Conservation (phyloP, 1,140 invertebrate genomes). For the Plutomurus gul region DNA sequence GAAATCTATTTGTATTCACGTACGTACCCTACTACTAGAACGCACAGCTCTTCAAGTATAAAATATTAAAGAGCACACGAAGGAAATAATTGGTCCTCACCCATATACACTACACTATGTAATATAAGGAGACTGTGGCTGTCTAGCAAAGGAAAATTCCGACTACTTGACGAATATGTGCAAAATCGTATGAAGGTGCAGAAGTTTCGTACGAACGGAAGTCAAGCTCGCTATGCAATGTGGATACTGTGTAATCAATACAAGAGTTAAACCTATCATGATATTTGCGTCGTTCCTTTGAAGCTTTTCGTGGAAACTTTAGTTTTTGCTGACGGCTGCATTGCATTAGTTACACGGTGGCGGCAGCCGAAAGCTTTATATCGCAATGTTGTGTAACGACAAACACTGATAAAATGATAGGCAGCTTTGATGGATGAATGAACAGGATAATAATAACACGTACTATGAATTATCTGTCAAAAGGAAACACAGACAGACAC, state of each 20-base stretch:
- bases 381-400: neutral
- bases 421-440: constrained; percentile 28
- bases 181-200: neutral
- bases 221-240: neutral
- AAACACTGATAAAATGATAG: constrained; percentile 19
- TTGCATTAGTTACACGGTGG: neutral
- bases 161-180: neutral
- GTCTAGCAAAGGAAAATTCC: neutral
- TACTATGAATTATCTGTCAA: constrained; percentile 23
- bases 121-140: no score
- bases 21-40: no score
- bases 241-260: neutral
- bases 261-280: neutral
- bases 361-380: neutral
- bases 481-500: neutral
- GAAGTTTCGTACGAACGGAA: neutral
- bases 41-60: neutral
- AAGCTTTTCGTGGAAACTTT: neutral
- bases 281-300: neutral
- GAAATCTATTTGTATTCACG: no score
- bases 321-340: neutral
- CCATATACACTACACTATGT: neutral
- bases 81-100: neutral
- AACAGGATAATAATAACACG: constrained; percentile 26
- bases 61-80: neutral